phyloP scores from a whole-genome alignment of 2,797 vertebrate genomes.

The Leontocebus nigricollis region DNA sequence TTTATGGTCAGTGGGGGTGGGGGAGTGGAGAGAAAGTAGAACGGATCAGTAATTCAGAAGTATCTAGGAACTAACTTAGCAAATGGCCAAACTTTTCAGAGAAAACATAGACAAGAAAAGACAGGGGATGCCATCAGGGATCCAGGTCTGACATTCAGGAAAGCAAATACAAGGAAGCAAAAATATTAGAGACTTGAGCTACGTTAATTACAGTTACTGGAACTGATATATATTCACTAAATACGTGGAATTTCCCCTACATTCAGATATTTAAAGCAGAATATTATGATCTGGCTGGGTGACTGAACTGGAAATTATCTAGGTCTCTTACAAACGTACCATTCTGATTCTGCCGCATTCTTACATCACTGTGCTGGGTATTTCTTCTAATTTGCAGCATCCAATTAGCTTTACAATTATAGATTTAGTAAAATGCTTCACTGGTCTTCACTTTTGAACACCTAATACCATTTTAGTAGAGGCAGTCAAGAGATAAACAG shows the following conservation, averaged over 20 bases:
- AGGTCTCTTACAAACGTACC: neutral
- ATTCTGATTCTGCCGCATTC: neutral
- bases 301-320: conserved; percentile 11
- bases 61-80: neutral
- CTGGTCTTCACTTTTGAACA: conserved; percentile 43
- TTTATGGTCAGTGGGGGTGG: neutral
- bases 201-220: neutral
- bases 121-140: neutral
- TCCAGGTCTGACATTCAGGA: neutral
- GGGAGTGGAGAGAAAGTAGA: neutral
- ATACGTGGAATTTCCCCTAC: neutral
- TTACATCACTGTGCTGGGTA: neutral
- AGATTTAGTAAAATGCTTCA: conserved; percentile 41
- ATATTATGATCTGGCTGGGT: neutral
- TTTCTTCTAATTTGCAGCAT: neutral
- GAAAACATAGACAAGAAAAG: conserved; percentile 15
- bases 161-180: conserved; percentile 13
- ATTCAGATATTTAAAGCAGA: neutral
- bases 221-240: neutral
- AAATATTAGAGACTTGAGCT: neutral
- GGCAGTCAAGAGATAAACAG: conserved; percentile 1
- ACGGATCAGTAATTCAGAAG: neutral
- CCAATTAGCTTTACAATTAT: conserved; percentile 12
- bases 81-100: conserved; percentile 15
- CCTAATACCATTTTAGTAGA: neutral